A percentile compares a stretch with the other conserved stretches of the same genome.
Evolutionary conservation across 2,797 vertebrate genomes (phyloP).

Genomic region (Carduelis carduelis): DNA sequence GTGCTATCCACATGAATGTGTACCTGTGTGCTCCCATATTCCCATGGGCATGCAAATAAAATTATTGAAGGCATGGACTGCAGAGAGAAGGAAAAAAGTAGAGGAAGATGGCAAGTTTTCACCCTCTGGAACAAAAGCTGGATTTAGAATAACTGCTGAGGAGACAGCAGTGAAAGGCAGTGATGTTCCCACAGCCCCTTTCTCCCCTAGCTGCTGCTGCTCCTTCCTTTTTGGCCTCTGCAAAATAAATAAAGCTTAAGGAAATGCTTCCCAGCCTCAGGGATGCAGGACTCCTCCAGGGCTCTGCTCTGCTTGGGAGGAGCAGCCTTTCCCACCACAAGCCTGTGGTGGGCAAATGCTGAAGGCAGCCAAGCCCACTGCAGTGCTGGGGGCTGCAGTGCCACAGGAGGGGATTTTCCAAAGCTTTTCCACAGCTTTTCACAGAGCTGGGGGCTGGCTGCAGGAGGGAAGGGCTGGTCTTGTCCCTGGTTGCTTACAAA

Average conservation of each 20-base stretch:
- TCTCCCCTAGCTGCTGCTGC: background rate
- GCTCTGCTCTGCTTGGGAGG: background rate
- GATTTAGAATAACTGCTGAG: background rate
- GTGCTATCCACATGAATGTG: accelerated
- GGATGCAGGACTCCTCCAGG: background rate
- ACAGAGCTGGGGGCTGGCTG: background rate
- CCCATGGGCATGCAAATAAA: background rate
- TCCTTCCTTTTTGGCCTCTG: background rate
- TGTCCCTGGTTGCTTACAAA: background rate
- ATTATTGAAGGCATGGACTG: background rate
- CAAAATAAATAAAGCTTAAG: background rate
- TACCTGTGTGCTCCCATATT: too few relatives aligned
- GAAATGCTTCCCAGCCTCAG: background rate
- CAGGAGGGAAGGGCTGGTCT: background rate
- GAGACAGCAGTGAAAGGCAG: background rate
- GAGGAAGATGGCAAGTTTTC: background rate
- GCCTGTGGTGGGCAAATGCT: background rate
- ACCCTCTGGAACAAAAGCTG: background rate
- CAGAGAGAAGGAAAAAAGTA: background rate
- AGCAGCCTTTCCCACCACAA: background rate
- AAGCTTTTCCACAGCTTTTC: background rate
- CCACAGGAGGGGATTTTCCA: background rate
- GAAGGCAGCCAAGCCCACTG: background rate
- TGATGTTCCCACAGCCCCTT: background rate
- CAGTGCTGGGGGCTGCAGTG: background rate